These are phyloP conservation scores for Chromobotia macracanthus DNA, from an alignment of 2,797 vertebrate genomes.

Conservation along the genomic window DNA sequence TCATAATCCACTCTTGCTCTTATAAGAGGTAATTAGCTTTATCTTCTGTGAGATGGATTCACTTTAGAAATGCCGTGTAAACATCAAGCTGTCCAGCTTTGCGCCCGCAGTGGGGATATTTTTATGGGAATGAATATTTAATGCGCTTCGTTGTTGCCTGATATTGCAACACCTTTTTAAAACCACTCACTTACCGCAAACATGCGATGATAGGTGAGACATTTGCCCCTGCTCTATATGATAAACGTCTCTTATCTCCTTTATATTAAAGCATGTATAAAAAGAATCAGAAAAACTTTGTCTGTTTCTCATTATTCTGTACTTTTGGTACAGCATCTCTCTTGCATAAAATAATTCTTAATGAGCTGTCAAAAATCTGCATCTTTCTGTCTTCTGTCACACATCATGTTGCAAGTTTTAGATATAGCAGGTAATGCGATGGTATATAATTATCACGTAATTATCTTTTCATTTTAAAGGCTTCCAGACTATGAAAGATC, in stretches of 20 bases:
- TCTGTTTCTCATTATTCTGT: not conserved
- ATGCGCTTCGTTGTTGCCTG: slow-evolving; percentile 42
- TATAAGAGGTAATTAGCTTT: not conserved
- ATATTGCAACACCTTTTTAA: slow-evolving; percentile 47
- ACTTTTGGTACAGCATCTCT: not conserved
- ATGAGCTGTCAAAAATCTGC: not conserved
- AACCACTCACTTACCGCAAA: slow-evolving; percentile 9
- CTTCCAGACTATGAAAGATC: not conserved
- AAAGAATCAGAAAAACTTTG: too few relatives aligned
- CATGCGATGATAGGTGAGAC: not conserved
- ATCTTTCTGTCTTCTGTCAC: not conserved
- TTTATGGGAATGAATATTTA: slow-evolving; percentile 49
- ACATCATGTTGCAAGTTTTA: not conserved
- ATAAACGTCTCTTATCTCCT: not conserved
- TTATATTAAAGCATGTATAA: too few relatives aligned
- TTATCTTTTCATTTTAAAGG: not conserved
- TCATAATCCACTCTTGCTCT: not conserved
- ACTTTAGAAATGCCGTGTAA: slow-evolving; percentile 25
- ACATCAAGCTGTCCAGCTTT: slow-evolving; percentile 7
- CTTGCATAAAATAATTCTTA: not conserved
- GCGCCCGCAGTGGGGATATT: slow-evolving; percentile 24
- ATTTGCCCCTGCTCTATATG: too few relatives aligned
- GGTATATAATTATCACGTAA: too few relatives aligned
- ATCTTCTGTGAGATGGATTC: not conserved
- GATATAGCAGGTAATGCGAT: too few relatives aligned